Evolutionary conservation across 1,140 invertebrate species (phyloP).

Genomic region (Meloidogyne hapla): DNA sequence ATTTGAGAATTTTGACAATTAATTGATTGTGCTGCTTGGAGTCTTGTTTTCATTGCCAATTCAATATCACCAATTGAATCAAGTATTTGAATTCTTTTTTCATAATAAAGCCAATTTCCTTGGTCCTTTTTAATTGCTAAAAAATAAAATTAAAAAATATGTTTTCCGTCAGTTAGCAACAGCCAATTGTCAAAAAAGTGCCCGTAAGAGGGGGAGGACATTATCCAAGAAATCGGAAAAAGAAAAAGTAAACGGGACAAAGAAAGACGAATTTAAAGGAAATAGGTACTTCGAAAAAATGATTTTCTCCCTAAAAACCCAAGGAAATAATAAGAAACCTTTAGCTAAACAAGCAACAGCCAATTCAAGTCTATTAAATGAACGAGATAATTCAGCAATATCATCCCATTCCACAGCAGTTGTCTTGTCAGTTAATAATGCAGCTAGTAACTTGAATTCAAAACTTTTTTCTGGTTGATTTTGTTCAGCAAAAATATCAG

Average conservation of each 20-base stretch:
- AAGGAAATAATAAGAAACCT: conserved; percentile 31
- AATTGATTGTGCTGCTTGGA: conserved; percentile 53
- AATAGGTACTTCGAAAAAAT: no score
- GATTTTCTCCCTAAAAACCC: no score
- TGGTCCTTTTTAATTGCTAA: conserved; percentile 51
- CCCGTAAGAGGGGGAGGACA: no score
- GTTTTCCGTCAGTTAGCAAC: no score
- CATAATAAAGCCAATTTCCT: conserved; percentile 58
- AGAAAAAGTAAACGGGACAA: conserved; percentile 9
- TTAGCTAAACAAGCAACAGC: conserved; percentile 59
- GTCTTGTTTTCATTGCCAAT: conserved; percentile 57
- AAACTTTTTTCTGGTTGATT: conserved; percentile 49
- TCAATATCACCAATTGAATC: conserved; percentile 46
- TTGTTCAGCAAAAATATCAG: conserved; percentile 53
- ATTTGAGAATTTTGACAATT: conserved; percentile 45
- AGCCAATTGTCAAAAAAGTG: no score
- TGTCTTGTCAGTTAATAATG: conserved; percentile 49
- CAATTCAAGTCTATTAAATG: conserved; percentile 49
- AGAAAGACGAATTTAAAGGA: no score
- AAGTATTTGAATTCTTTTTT: conserved; percentile 58
- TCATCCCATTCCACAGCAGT: conserved; percentile 55
- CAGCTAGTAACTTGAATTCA: conserved; percentile 55
- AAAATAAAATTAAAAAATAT: conserved; percentile 40
- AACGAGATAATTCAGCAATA: conserved; percentile 51
- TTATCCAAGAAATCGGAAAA: no score